Percentiles rank a stretch among this genome's conserved stretches.
Evolutionary conservation across 2,888 invertebrate genomes (phyloP).

Genomic region (Dione vanillae): DNA sequence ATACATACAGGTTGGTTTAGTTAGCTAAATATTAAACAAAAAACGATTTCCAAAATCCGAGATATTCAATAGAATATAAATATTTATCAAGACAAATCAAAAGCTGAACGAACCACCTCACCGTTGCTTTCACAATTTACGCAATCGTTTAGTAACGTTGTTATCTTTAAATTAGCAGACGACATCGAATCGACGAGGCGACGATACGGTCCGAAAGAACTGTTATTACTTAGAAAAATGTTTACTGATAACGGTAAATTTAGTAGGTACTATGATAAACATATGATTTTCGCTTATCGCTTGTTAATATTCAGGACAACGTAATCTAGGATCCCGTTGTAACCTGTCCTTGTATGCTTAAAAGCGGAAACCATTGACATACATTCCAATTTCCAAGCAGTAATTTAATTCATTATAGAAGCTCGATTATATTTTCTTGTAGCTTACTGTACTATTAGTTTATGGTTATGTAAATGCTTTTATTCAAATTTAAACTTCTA

Average conservation of each 20-base stretch:
- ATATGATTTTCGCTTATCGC: conserved; percentile 57
- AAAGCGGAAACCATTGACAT: conserved; percentile 67
- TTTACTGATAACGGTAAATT: conserved; percentile 9
- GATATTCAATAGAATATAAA: not conserved
- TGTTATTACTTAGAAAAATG: conserved; percentile 17
- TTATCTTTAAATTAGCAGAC: conserved; percentile 20
- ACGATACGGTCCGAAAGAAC: conserved; percentile 2
- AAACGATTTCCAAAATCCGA: not conserved
- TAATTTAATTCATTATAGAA: conserved; percentile 30
- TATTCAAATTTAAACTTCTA: not conserved
- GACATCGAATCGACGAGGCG: not conserved
- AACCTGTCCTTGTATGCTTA: conserved; percentile 58
- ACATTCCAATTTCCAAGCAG: conserved; percentile 46
- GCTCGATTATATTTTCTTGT: conserved; percentile 17
- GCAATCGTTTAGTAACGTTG: conserved; percentile 19
- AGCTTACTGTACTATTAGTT: not conserved
- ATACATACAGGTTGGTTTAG: no score
- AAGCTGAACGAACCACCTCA: conserved; percentile 5
- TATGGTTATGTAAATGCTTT: no score
- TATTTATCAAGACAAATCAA: not conserved
- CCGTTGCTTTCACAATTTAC: conserved; percentile 30
- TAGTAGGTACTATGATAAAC: conserved; percentile 7
- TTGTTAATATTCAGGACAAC: conserved; percentile 72
- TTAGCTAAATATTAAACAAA: no score
- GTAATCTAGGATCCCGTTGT: conserved; percentile 63